phyloP scores from a whole-genome alignment of 1,140 invertebrate species.

The Catajapyx aquilonaris region DNA sequence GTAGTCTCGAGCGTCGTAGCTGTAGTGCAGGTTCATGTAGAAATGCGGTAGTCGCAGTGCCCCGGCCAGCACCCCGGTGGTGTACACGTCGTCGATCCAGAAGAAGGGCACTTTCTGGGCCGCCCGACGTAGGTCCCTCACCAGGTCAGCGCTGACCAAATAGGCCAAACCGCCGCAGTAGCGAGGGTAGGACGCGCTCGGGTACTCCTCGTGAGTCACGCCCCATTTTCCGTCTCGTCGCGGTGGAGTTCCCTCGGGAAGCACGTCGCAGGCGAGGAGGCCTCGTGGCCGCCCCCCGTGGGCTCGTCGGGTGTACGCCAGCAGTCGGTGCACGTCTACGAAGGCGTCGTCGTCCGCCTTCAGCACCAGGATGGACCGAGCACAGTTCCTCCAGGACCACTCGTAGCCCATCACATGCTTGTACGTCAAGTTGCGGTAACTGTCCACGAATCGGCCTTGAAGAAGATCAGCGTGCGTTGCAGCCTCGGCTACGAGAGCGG shows the following conservation, averaged over 20 bases:
- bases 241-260: slow-evolving; percentile 18
- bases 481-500: slow-evolving; percentile 9
- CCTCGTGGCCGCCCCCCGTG: slow-evolving; percentile 11
- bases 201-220: slow-evolving; percentile 17
- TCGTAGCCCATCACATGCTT: slow-evolving; percentile 27
- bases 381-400: slow-evolving; percentile 24
- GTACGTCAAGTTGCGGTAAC: slow-evolving; percentile 24
- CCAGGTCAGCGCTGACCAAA: slow-evolving; percentile 13
- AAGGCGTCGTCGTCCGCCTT: slow-evolving; percentile 33
- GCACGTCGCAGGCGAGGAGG: slow-evolving; percentile 20
- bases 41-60: slow-evolving; percentile 14
- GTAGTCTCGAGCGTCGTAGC: slow-evolving; percentile 16
- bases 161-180: slow-evolving; percentile 24
- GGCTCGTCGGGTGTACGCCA: slow-evolving; percentile 15
- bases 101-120: slow-evolving; percentile 19
- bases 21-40: slow-evolving; percentile 19
- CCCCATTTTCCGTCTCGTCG: slow-evolving; percentile 22
- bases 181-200: slow-evolving; percentile 16
- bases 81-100: slow-evolving; percentile 30
- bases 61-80: slow-evolving; percentile 24
- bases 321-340: slow-evolving; percentile 24
- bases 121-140: slow-evolving; percentile 15
- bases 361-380: slow-evolving; percentile 20
- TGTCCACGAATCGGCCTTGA: slow-evolving; percentile 21
- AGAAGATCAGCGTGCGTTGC: slow-evolving; percentile 16